Percentiles rank a stretch among this genome's conserved stretches.
These are phyloP conservation scores for Erpobdella octoculata DNA, from an alignment of 2,888 invertebrate genomes.

Conservation along the genomic window DNA sequence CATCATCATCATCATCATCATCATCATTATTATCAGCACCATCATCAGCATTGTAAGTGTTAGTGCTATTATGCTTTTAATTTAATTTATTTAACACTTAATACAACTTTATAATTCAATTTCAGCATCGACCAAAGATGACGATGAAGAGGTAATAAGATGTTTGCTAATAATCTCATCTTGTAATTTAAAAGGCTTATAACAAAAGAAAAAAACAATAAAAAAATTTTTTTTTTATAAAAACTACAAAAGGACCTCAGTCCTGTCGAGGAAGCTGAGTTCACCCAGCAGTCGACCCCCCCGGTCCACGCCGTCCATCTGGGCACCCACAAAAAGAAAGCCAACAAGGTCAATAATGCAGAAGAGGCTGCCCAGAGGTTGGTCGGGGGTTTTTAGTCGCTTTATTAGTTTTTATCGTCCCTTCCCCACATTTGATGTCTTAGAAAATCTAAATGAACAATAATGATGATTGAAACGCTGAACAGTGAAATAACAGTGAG, in stretches of 20 bases:
- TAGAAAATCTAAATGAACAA: too few species aligned
- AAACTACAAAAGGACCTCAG: background rate
- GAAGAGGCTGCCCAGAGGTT: constrained; percentile 8
- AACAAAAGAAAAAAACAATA: background rate
- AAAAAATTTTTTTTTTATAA: background rate
- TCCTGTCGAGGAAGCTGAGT: background rate
- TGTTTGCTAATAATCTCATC: too few species aligned
- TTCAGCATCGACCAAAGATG: background rate
- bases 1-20: too few species aligned
- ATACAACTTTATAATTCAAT: background rate
- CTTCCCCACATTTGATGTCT: too few species aligned
- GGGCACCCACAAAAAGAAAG: constrained; percentile 10
- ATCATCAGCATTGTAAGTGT: too few species aligned
- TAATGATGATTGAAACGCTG: too few species aligned
- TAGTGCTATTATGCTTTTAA: too few species aligned
- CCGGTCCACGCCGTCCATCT: constrained; percentile 23
- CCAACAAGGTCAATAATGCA: background rate
- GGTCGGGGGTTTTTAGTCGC: too few species aligned
- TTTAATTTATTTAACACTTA: too few species aligned
- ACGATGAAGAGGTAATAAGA: constrained; percentile 1
- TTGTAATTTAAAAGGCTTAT: background rate
- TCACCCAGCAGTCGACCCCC: background rate
- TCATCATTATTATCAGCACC: too few species aligned
- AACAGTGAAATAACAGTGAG: too few species aligned
- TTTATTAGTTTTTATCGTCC: too few species aligned